Evolutionary conservation across 2,797 vertebrate genomes (phyloP), one percentile per base, ranked within the genome.

Genomic region (Aeoliscus strigatus): DNA sequence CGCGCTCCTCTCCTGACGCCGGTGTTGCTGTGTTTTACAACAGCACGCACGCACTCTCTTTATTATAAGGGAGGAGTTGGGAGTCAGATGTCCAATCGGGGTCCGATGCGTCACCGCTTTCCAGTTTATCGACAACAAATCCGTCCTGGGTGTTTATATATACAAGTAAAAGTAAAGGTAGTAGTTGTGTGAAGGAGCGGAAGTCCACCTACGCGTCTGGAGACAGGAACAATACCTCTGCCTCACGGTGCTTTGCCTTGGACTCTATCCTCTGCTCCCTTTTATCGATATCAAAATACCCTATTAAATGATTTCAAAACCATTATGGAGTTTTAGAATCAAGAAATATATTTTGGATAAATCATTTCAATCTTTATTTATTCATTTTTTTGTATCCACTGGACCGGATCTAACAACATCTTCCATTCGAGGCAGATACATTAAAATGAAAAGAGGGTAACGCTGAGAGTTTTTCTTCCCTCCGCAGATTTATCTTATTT

Each of bases 31-130:
- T 91, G 90, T 91, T 90, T 91, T 87, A 92, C 91, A 90, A 90
- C 90, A 86, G 82, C 81, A 86, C 90, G 83, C 88, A 83, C 85
- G 87, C 88, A 81, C 84, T 82, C 91, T 86, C 91, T 90, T 93
- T 92, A 92, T 91, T 90, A 92, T 91, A 91, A 92, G 93, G 94
- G 93, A 93, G 95, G 94, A 91, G 89, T 90, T 86, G 87, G 83
- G 76, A 75, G 77, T 87, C 77, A 84, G 79, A 84, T 84, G 90
- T 89, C 93, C 96, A 97, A 98, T 97, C 89, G 87, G 84, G 79
- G 88, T 80, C 64, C 81, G 86, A 82, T 83, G 88, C 94, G 94
- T 94, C 94, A 96, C 89, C 74, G 84, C 87, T 81, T 85, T 75
- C 53, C 85, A 82, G 88, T 90, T 90, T 87, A 86, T 89, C 77